Evolutionary conservation across 35 echinoderm and acorn worm species (phyloP).

Genomic region (Apostichopus parvimensis): DNA sequence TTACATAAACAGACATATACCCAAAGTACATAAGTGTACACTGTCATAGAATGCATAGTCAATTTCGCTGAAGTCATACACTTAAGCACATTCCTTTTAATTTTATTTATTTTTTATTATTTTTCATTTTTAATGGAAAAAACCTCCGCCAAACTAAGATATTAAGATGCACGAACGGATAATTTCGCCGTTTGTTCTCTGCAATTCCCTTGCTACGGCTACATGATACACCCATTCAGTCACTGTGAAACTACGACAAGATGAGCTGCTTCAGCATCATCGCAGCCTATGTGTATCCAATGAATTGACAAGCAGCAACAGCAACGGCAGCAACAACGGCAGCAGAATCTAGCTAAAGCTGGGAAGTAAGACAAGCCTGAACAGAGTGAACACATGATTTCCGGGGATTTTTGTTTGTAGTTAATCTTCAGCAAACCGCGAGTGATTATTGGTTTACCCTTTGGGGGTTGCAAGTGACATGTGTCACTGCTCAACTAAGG

Average conservation of each 20-base stretch:
- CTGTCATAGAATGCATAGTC: too few species aligned
- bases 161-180: not conserved
- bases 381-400: conserved; percentile 45
- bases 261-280: too few species aligned
- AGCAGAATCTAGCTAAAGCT: not conserved
- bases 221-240: conserved; percentile 11
- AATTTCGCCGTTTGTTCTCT: conserved; percentile 9
- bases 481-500: conserved; percentile 33
- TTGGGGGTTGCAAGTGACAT: conserved; percentile 43
- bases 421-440: conserved; percentile 49
- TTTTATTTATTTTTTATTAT: too few species aligned
- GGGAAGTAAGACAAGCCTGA: conserved; percentile 24
- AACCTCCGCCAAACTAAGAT: too few species aligned
- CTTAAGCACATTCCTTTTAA: too few species aligned
- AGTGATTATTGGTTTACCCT: conserved; percentile 53
- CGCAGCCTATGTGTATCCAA: conserved; percentile 4
- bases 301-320: not conserved
- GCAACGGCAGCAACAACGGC: not conserved
- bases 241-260: conserved; percentile 20
- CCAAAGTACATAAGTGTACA: too few species aligned
- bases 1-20: too few species aligned
- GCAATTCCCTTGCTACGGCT: not conserved
- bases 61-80: too few species aligned
- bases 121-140: too few species aligned
- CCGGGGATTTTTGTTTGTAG: conserved; percentile 44